These are phyloP conservation scores for Lamprologus speciosus DNA, from an alignment of 2,113 vertebrate genomes.

Conservation along the genomic window DNA sequence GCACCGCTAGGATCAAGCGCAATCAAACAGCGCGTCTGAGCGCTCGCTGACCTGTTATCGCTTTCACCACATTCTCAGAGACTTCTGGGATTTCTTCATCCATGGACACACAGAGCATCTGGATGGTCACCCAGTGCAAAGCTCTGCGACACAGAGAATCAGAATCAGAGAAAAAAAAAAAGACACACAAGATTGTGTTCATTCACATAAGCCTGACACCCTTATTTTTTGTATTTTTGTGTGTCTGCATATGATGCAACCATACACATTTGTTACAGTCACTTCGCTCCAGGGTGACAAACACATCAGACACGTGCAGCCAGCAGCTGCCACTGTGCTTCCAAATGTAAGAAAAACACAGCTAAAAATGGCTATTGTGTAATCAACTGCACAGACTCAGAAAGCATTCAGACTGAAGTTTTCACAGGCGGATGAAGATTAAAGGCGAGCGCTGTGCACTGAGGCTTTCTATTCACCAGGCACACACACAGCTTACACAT, in stretches of 20 bases:
- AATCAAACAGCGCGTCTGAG: accelerated
- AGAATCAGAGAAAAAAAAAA: neutral
- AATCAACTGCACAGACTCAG: neutral
- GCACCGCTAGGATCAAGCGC: neutral
- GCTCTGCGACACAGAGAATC: constrained; percentile 68
- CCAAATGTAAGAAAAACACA: neutral
- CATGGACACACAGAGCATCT: constrained; percentile 94
- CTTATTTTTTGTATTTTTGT: neutral
- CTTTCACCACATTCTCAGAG: constrained; percentile 93
- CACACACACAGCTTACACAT: neutral
- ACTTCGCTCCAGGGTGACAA: neutral
- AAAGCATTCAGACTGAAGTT: neutral
- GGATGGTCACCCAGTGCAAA: constrained; percentile 92
- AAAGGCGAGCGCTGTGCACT: neutral
- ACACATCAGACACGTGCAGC: neutral
- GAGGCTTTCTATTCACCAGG: neutral
- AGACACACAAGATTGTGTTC: accelerated
- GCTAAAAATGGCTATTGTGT: neutral
- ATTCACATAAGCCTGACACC: neutral
- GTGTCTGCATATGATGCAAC: neutral
- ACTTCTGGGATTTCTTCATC: constrained; percentile 93
- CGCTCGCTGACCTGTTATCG: constrained; percentile 83
- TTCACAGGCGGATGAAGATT: neutral
- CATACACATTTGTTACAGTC: neutral
- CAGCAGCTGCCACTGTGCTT: neutral